These are phyloP conservation scores for Sepiola atlantica DNA, from an alignment of 2,888 invertebrate genomes.

Conservation along the genomic window DNA sequence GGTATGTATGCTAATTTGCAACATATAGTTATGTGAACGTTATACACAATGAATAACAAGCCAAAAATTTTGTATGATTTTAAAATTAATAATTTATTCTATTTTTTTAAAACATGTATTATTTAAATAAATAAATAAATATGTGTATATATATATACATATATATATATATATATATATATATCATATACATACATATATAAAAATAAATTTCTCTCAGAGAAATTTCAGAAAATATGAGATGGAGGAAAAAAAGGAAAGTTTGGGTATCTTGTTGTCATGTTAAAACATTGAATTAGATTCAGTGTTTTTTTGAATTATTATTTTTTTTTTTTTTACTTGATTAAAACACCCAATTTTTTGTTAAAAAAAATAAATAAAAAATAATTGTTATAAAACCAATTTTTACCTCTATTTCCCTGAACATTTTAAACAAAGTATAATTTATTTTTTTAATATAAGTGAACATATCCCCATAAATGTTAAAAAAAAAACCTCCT, in stretches of 20 bases:
- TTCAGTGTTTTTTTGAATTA: no score
- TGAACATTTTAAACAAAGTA: neutral
- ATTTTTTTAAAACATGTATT: neutral
- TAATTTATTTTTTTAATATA: neutral
- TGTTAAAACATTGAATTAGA: neutral
- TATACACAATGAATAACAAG: neutral
- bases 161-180: neutral
- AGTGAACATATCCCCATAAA: neutral
- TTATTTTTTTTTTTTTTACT: no score
- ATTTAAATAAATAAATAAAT: slow-evolving; percentile 22
- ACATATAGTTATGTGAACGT: no score
- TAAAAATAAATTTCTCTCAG: neutral
- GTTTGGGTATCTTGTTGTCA: neutral
- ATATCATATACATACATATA: neutral
- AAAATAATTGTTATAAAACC: neutral
- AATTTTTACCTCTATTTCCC: neutral
- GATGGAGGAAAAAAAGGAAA: neutral
- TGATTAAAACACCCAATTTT: neutral
- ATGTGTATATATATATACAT: slow-evolving; percentile 4
- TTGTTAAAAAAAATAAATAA: neutral
- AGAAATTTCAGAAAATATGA: neutral
- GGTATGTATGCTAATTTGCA: no score
- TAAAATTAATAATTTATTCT: slow-evolving; percentile 11
- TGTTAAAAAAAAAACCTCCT: no score
- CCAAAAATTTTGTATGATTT: neutral